A percentile compares a stretch with the other conserved stretches of the same genome.
Conservation (phyloP, 1,140 invertebrate species). For the Drosophila micromelanica region DNA sequence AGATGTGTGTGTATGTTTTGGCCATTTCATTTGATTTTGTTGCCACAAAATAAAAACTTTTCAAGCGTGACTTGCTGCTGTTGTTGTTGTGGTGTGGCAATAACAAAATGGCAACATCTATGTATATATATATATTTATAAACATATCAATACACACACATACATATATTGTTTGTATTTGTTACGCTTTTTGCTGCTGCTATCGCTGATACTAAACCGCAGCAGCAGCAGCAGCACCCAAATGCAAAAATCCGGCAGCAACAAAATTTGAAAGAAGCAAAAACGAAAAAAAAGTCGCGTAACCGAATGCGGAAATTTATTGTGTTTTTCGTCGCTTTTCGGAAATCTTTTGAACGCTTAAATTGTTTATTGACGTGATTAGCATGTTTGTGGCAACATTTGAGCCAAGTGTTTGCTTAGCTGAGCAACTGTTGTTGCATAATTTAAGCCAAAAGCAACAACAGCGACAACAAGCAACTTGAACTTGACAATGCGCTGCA, state of each 20-base stretch:
- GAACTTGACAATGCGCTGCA: slow-evolving; percentile 72
- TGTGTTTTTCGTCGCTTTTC: slow-evolving; percentile 61
- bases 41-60: slow-evolving; percentile 81
- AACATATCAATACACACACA: slow-evolving; percentile 48
- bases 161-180: slow-evolving; percentile 68
- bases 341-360: slow-evolving; percentile 72
- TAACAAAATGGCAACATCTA: slow-evolving; percentile 67
- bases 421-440: slow-evolving; percentile 58
- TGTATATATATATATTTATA: slow-evolving; percentile 44
- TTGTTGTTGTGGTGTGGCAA: slow-evolving; percentile 60
- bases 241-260: slow-evolving; percentile 25
- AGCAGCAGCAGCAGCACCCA: slow-evolving; percentile 45
- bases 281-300: slow-evolving; percentile 42
- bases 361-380: slow-evolving; percentile 80
- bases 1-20: slow-evolving; percentile 49
- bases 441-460: slow-evolving; percentile 31
- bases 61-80: slow-evolving; percentile 75
- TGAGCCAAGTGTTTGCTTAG: slow-evolving; percentile 24
- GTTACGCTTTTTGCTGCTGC: slow-evolving; percentile 52
- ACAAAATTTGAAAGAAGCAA: slow-evolving; percentile 21
- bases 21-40: slow-evolving; percentile 78
- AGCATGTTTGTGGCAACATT: slow-evolving; percentile 70
- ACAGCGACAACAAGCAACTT: slow-evolving; percentile 53
- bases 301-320: slow-evolving; percentile 80
- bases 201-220: slow-evolving; percentile 69